Conservation (phyloP, 1,140 invertebrate species). For the Drosophila leontia region DNA sequence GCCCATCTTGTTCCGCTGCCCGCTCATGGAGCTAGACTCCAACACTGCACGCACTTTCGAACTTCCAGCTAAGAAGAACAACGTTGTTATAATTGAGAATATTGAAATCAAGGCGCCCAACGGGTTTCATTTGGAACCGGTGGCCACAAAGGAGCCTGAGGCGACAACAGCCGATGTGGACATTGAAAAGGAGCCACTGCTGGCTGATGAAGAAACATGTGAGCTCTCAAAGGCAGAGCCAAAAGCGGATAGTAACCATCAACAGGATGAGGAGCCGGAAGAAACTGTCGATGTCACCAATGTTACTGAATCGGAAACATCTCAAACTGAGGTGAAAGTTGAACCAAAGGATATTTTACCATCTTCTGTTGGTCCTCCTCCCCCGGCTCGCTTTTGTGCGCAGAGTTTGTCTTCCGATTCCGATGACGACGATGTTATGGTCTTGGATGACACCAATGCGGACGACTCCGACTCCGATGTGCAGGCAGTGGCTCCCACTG, state of each 20-base stretch:
- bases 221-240: too few species aligned
- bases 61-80: constrained; percentile 6
- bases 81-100: constrained; percentile 52
- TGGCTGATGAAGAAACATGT: background rate
- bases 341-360: background rate
- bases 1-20: constrained; percentile 30
- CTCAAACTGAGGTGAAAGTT: background rate
- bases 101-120: constrained; percentile 31
- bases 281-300: background rate
- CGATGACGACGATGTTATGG: constrained; percentile 68
- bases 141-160: background rate
- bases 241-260: too few species aligned
- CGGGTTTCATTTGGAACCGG: background rate
- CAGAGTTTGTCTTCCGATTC: constrained; percentile 44
- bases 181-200: background rate
- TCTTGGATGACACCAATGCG: constrained; percentile 57
- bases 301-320: background rate
- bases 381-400: constrained; percentile 5
- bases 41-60: constrained; percentile 39
- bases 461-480: constrained; percentile 52
- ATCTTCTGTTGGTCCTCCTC: background rate
- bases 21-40: constrained; percentile 29
- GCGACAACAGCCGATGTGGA: background rate
- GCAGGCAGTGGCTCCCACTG: constrained; percentile 14
- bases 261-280: background rate